These are phyloP conservation scores for Lasioglossum villosulum DNA, from an alignment of 2,888 invertebrate species.

Conservation along the genomic window DNA sequence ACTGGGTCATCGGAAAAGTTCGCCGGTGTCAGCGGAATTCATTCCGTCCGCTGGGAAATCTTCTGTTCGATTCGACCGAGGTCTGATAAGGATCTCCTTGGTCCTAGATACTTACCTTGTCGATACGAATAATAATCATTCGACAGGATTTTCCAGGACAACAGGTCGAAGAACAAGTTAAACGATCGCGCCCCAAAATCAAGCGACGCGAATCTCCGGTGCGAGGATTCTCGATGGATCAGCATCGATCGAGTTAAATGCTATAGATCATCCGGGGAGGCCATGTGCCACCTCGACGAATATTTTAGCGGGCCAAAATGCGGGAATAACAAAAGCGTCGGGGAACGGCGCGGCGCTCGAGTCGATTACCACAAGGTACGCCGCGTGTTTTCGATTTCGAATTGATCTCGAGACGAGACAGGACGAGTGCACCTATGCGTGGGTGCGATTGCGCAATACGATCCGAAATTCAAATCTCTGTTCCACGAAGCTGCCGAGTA, in stretches of 20 bases:
- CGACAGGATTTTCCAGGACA: background rate
- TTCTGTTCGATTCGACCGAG: background rate
- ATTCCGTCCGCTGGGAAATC: background rate
- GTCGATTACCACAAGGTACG: background rate
- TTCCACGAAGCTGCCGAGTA: slow-evolving; percentile 60
- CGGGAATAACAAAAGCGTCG: background rate
- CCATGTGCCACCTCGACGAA: slow-evolving; percentile 12
- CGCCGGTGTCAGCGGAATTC: background rate
- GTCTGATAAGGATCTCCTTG: too few species aligned
- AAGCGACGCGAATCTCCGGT: background rate
- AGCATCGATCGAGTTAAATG: background rate
- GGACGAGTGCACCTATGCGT: slow-evolving; percentile 62
- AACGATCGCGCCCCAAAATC: background rate
- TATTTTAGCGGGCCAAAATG: slow-evolving; percentile 38
- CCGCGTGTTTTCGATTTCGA: slow-evolving; percentile 56
- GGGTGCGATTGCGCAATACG: slow-evolving; percentile 71
- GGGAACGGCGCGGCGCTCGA: background rate
- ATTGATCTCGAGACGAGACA: slow-evolving; percentile 33
- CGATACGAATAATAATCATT: too few species aligned
- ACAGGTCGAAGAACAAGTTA: background rate
- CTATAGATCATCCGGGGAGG: slow-evolving; percentile 11
- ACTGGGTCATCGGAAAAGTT: background rate
- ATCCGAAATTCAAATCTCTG: slow-evolving; percentile 71
- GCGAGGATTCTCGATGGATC: background rate
- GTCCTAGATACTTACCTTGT: too few species aligned